Evolutionary conservation across 92 coral and sea anemone species (phyloP), one percentile per base, ranked within the genome.

Genomic region (Bergia puertoricense): DNA sequence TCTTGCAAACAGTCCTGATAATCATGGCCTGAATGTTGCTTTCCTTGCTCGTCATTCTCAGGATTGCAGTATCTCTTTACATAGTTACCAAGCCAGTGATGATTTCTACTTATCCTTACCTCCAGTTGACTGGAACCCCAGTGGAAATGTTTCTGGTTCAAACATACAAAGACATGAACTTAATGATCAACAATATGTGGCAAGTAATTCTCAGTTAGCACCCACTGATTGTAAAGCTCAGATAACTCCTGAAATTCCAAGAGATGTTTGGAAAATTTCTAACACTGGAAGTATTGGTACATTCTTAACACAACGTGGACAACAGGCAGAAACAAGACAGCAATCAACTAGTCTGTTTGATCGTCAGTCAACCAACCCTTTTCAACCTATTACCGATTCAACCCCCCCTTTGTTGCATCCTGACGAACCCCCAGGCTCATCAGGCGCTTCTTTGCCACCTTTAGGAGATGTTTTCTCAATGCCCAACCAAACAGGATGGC

Each of bases 21-120:
- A 80, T 15, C 4, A 20, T 80, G 85, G 85, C 59, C 48, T 80
- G 14, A 40, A 80, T 54, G 59, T 57, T 56, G 45, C 69, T 54
- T 80, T 80, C 11, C 84, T 80, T 38, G 45, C 84, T 5, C 84
- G 84, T 80, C 84, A 80, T 30, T 23, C 84, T 13, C 69, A 45
- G n/a, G 86, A 83, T 50, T 30, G n/a, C 30, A 83, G 86, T 38
- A 69, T 83, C 45, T 68, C 79, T 23, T 6, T 69, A 3, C 76
- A 69, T 15, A 48, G 36, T 37, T n/a, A 69, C 39, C 66, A 69
- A 84, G 77, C 22, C 0, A 38, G 65, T 69, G 56, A 68, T 13
- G 78, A 84, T 36, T 30, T 71, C 30, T 36, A 30, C 11, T 54
- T 11, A 8, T 71, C 78, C 2, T 37, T 45, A 37, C 42, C 66